Evolutionary conservation across 2,888 invertebrate species (phyloP).

Genomic region (Labia minor): DNA sequence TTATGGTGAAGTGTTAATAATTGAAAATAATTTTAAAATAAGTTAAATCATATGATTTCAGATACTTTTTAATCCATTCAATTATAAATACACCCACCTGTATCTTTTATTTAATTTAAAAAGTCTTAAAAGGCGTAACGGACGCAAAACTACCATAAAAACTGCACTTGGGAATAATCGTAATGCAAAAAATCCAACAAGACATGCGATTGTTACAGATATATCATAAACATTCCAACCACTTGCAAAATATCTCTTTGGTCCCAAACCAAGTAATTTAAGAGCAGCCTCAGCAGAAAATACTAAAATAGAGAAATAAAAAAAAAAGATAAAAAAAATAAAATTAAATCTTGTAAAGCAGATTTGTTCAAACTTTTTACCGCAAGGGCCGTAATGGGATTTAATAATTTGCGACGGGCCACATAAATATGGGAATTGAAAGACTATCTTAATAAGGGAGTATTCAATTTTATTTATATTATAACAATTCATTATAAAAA

Average conservation of each 20-base stretch:
- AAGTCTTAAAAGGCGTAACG: constrained; percentile 43
- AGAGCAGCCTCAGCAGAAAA: constrained; percentile 63
- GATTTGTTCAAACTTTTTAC: too few species aligned
- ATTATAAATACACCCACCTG: constrained; percentile 15
- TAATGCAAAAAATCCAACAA: constrained; percentile 56
- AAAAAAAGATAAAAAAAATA: constrained; percentile 13
- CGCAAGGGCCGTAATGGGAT: too few species aligned
- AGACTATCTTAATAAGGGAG: too few species aligned
- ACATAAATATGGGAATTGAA: too few species aligned
- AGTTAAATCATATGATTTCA: too few species aligned
- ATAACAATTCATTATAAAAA: too few species aligned
- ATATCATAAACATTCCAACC: constrained; percentile 81
- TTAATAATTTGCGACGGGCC: too few species aligned
- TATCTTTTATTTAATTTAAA: constrained; percentile 31
- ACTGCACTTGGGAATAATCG: constrained; percentile 55
- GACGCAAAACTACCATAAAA: constrained; percentile 61
- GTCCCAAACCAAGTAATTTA: constrained; percentile 62
- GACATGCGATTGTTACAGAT: constrained; percentile 53
- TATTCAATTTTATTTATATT: too few species aligned
- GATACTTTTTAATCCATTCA: too few species aligned
- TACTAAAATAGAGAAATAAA: constrained; percentile 41
- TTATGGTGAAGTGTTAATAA: too few species aligned
- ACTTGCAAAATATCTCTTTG: constrained; percentile 58
- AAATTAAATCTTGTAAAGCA: constrained; percentile 14
- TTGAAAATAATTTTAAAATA: too few species aligned